Base-by-base conservation (phyloP, 2,888 invertebrate genomes). In the Cristatella mucedo region DNA sequence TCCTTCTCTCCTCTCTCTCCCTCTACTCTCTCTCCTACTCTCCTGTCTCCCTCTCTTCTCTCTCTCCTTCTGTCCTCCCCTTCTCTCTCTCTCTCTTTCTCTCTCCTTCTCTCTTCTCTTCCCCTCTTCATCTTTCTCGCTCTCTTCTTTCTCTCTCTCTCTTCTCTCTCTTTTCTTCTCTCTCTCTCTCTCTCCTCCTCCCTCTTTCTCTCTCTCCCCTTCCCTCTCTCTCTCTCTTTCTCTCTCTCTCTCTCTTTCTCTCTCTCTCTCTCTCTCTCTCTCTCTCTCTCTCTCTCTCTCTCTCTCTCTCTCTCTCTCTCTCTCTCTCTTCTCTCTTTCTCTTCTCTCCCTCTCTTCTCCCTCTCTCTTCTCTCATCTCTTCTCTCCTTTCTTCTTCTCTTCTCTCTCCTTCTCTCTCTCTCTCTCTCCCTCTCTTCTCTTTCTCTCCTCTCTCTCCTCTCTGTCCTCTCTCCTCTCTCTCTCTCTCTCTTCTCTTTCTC, bases 1-100 rank as follows among this genome's bases (percentile, higher is more conserved):
- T n/a, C 26, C 26, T 26, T 26, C 26, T 26, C n/a, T 26, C 26
- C n/a, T n/a, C n/a, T 26, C 26, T 26, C 26, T 26, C 26, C 26
- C 26, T 26, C 26, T 26, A 7, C n/a, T n/a, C 26, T n/a, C 26
- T 26, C 26, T 26, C 26, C n/a, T n/a, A 11, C 26, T 26, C 26
- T 26, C 26, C 26, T n/a, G 9, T 26, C 26, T 26, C 26, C 26
- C 26, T 26, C 26, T 26, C 26, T 26, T n/a, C 26, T n/a, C 26
- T 26, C 26, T 26, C 26, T 26, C 26, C n/a, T n/a, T n/a, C 26
- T n/a, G n/a, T n/a, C 26, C 26, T 26, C 26, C 26, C 26, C n/a
- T n/a, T 26, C n/a, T n/a, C 26, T n/a, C 26, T n/a, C n/a, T n/a
- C n/a, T n/a, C 26, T n/a, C n/a, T n/a, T 26, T n/a, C n/a, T n/a